A percentile compares a stretch with the other conserved stretches of the same genome.
phyloP scores from a whole-genome alignment of 2,888 invertebrate genomes.

The Glaucopsyche alexis region DNA sequence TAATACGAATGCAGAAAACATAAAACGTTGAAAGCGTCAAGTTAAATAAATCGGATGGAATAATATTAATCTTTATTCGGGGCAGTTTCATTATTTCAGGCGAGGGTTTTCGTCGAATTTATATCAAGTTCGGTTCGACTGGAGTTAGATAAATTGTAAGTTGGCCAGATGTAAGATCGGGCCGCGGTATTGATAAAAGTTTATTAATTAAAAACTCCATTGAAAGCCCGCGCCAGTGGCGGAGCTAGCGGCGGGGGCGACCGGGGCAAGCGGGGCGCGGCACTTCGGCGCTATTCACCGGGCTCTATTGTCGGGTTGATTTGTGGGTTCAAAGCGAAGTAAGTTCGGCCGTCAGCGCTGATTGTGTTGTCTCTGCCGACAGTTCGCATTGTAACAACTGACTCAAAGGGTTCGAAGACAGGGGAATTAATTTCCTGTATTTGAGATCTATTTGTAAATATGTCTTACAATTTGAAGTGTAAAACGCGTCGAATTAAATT shows the following conservation, averaged over 20 bases:
- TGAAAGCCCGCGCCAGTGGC: neutral
- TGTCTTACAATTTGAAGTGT: neutral
- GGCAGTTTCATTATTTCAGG: neutral
- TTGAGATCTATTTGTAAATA: neutral
- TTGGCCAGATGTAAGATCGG: conserved; percentile 14
- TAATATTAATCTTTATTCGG: neutral
- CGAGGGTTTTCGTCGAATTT: neutral
- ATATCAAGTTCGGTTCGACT: neutral
- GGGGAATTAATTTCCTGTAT: neutral
- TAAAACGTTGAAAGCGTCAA: neutral
- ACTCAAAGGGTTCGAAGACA: conserved; percentile 3
- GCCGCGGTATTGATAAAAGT: conserved; percentile 10
- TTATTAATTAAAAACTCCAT: conserved; percentile 10
- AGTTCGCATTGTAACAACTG: conserved; percentile 12
- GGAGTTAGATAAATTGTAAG: neutral
- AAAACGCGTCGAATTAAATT: neutral
- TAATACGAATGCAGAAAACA: neutral
- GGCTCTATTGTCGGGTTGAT: conserved; percentile 22
- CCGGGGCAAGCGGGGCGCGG: neutral
- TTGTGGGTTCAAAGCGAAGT: conserved; percentile 14
- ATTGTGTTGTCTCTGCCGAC: conserved; percentile 11
- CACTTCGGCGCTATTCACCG: conserved; percentile 10
- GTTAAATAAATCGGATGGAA: neutral
- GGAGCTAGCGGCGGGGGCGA: neutral
- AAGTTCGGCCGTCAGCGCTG: conserved; percentile 10